Evolutionary conservation across 2,797 vertebrate species (phyloP), one percentile per base, ranked within the genome.

Genomic region (Avahi laniger): DNA sequence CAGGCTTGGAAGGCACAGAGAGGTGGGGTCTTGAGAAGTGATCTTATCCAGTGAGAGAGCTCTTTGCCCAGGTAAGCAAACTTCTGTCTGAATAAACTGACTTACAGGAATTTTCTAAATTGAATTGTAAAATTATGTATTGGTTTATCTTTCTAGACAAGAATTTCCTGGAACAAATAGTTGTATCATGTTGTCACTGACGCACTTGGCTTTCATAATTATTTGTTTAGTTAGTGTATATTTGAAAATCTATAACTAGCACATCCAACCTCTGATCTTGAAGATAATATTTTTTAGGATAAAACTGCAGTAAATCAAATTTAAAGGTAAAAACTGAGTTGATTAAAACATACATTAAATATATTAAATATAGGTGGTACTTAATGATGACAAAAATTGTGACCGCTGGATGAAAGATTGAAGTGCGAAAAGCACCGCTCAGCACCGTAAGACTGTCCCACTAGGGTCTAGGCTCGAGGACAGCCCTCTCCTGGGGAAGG

Each of bases 321-420:
- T 91, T 84, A 61, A 89, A 89, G 72, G 61, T 80, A 76, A 94
- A 89, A 75, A 35, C 72, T 75, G 33, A 80, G 57, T 46, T 43
- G 85, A 78, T 86, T 81, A n/a, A 41, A 84, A 94, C 63, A 59
- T 38, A 38, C n/a, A 46, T 48, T n/a, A 72, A 24, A 50, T 46
- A 78, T 50, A 41, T 59, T 59, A 26, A 59, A 33, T 50, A 54
- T 28, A 86, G 18, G 10, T 59, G 20, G 14, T 67, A 46, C 18
- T 92, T 26, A 81, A 26, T 33, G 76, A 4, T 35, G 54, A 89
- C 26, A 85, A 48, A 92, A 85, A n/a, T 11, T 59, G 5, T 82
- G 75, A 59, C 52, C 26, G 59, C 9, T 33, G 9, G 30, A 41
- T 20, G 35, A 81, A 38, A 80, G 54, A 80, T 10, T 20, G 38